Conservation (phyloP, 2,797 vertebrate genomes). For the Sebastiscus tertius region DNA sequence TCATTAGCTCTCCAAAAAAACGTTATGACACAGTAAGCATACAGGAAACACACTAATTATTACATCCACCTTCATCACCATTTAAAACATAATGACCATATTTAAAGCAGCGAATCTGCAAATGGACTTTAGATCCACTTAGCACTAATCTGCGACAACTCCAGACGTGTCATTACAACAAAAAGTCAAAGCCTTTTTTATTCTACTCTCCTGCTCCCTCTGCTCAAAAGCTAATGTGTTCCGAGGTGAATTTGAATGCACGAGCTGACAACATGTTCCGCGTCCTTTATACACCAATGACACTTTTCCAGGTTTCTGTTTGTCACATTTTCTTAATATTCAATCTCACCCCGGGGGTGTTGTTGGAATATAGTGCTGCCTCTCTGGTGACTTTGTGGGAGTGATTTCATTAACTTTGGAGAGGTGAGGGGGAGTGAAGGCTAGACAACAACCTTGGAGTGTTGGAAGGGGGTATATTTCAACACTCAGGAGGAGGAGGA, state of each 20-base stretch:
- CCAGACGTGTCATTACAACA: constrained; percentile 1
- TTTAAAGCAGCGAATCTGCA: not conserved
- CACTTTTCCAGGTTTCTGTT: constrained; percentile 1
- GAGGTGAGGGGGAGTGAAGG: constrained; percentile 9
- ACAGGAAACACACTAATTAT: not conserved
- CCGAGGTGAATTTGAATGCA: constrained; percentile 12
- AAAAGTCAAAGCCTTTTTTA: not conserved
- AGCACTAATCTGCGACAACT: constrained; percentile 7
- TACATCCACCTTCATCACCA: not conserved
- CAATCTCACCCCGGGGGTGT: not conserved
- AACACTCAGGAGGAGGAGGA: constrained; percentile 22
- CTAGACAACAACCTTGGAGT: constrained; percentile 43
- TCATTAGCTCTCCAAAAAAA: not conserved
- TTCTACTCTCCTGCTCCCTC: not conserved
- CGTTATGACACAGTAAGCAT: not conserved
- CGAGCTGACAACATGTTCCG: not conserved
- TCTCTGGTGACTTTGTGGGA: constrained; percentile 22
- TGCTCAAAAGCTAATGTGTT: constrained; percentile 19
- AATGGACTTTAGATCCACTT: constrained; percentile 27
- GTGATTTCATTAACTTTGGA: constrained; percentile 52
- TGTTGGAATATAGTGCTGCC: not conserved
- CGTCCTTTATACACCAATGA: constrained; percentile 4
- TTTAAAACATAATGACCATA: not conserved
- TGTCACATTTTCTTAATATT: constrained; percentile 24
- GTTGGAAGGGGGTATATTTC: not conserved